A percentile compares a stretch with the other conserved stretches of the same genome.
Conservation (phyloP, 2,888 invertebrate genomes). For the Nemoura dubitans region DNA sequence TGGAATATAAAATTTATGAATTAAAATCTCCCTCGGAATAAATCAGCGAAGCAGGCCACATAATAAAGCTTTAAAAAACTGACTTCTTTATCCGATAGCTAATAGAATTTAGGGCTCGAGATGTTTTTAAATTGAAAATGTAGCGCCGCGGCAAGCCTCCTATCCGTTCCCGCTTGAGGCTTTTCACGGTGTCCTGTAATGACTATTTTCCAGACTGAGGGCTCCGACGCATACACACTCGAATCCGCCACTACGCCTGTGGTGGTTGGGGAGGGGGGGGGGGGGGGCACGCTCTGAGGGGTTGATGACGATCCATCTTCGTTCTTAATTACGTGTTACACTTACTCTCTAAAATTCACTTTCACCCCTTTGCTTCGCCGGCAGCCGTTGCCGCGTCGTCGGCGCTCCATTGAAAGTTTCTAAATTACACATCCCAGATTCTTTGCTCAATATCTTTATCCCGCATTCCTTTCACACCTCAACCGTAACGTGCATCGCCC, state of each 20-base stretch:
- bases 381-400: neutral
- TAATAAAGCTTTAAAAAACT: neutral
- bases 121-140: constrained; percentile 4
- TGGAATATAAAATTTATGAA: neutral
- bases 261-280: too few species aligned
- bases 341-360: constrained; percentile 16
- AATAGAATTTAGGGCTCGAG: neutral
- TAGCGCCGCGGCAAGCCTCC: neutral
- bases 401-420: constrained; percentile 31
- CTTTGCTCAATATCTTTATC: constrained; percentile 40
- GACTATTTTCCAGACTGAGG: neutral
- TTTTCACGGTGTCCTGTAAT: neutral
- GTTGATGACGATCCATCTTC: constrained; percentile 29
- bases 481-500: neutral
- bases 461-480: constrained; percentile 37
- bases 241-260: too few species aligned
- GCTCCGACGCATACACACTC: neutral
- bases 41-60: neutral
- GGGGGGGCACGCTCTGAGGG: neutral
- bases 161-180: neutral
- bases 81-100: neutral
- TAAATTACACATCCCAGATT: constrained; percentile 40
- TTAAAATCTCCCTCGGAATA: neutral
- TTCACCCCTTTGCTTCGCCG: neutral
- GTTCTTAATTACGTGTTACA: constrained; percentile 39